Conservation (phyloP, 2,113 vertebrate genomes). For the Strigops habroptila region DNA sequence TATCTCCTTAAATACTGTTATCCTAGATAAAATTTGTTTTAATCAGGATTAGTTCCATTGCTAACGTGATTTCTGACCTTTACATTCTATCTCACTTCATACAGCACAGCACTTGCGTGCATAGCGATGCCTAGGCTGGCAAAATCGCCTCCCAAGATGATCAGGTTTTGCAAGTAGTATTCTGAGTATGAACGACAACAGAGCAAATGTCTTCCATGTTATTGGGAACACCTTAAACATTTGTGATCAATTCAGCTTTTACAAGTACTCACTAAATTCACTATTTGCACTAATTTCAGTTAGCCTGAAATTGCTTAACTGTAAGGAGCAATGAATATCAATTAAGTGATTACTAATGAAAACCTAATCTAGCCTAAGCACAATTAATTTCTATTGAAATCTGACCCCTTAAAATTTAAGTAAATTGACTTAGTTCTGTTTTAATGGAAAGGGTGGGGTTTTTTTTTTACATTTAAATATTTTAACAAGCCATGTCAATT, state of each 20-base stretch:
- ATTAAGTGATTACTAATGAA: constrained; percentile 41
- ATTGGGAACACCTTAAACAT: not conserved
- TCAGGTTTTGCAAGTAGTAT: not conserved
- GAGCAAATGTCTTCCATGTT: not conserved
- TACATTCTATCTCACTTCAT: not conserved
- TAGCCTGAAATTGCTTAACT: not conserved
- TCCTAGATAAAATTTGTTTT: not conserved
- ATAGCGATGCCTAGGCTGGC: not conserved
- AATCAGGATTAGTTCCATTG: not conserved
- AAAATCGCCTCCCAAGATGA: not conserved
- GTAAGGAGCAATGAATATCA: constrained; percentile 39
- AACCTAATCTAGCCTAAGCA: constrained; percentile 17
- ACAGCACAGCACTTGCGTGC: not conserved
- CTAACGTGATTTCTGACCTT: not conserved
- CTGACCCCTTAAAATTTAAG: constrained; percentile 13
- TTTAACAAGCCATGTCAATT: constrained; percentile 49
- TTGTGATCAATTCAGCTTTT: not conserved
- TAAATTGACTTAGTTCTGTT: constrained; percentile 34
- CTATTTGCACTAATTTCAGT: constrained; percentile 44
- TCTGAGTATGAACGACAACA: not conserved
- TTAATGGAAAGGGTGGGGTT: not conserved
- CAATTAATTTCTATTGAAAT: constrained; percentile 53
- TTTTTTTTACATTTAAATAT: constrained; percentile 12
- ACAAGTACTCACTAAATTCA: not conserved
- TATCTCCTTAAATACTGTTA: not conserved